Base-by-base conservation (phyloP, 2,797 vertebrate species). In the Falco berigora region DNA sequence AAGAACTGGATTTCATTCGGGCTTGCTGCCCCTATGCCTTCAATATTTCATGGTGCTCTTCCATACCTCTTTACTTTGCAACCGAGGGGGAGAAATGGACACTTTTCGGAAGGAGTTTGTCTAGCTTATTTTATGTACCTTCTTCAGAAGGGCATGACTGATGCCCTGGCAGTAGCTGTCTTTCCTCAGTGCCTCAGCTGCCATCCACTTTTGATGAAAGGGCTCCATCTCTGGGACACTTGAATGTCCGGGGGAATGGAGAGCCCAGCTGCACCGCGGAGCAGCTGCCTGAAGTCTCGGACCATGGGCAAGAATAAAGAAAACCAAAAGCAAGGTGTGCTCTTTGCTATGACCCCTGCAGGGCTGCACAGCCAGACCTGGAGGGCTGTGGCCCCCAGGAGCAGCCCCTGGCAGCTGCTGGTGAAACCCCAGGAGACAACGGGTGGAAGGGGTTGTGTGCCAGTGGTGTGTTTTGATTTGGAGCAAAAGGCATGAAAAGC, bases 351-450 rank as follows among this genome's bases (percentile, higher is more conserved):
- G 12, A 67, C 21, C 18, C 34, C 56, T 47, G 14, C 18, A 34
- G 52, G 68, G 23, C 62, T 42, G 40, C 40, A 42, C 14, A 72
- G 49, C n/a, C 10, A 64, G 40, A 47, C 17, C 46, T 17, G 4
- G 34, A 5, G 5, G 18, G 46, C 46, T 80, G 59, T 44, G 44
- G 38, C 47, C 38, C 7, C 7, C 24, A 13, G 24, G 23, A 61
- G 25, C 42, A 34, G 34, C 40, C 25, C 25, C 47, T 1, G 1
- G 11, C 34, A 52, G 27, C 34, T n/a, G 23, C 36, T 58, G 7
- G 32, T 18, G 36, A 34, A 32, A 44, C 20, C 22, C 9, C 1
- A 0, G 1, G 28, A 61, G 72, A 62, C 18, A 22, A 12, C 0
- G 1, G 46, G 25, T 0, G 1, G 12, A 40, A 40, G 25, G 32